A percentile compares a stretch with the other conserved stretches of the same genome.
These are phyloP conservation scores for Urosaurus nigricauda DNA, from an alignment of 2,797 vertebrate species.

Conservation along the genomic window DNA sequence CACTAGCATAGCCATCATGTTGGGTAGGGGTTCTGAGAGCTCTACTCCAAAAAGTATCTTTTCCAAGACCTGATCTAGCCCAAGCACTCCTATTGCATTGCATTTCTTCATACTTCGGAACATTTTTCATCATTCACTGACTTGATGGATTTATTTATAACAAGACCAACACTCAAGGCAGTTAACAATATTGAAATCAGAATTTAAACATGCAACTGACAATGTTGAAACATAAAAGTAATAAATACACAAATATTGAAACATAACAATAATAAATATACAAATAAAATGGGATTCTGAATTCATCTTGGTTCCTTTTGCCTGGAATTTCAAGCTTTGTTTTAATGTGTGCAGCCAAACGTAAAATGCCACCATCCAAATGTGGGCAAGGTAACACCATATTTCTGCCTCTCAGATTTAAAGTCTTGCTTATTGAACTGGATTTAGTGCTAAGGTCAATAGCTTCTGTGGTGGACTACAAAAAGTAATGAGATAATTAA, in stretches of 20 bases:
- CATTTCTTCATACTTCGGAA: neutral
- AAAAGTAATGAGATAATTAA: conserved; percentile 77
- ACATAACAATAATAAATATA: neutral
- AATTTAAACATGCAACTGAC: neutral
- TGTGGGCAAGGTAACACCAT: conserved; percentile 54
- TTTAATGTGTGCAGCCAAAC: conserved; percentile 44
- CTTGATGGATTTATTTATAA: neutral
- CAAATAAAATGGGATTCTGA: neutral
- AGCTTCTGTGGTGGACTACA: conserved; percentile 69
- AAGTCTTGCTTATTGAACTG: conserved; percentile 49
- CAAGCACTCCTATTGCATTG: neutral
- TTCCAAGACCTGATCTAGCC: no score
- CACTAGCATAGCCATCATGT: no score
- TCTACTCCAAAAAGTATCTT: no score
- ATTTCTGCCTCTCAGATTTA: conserved; percentile 61
- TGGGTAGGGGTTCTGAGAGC: no score
- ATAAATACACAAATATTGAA: neutral
- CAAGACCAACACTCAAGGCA: neutral
- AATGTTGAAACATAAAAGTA: neutral
- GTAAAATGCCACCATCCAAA: conserved; percentile 41
- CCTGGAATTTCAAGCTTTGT: neutral
- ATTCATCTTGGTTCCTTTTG: neutral
- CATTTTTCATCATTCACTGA: neutral
- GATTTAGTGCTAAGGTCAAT: conserved; percentile 76
- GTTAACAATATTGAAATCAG: neutral